These are phyloP conservation scores for Polyommatus iphigenia DNA, from an alignment of 2,888 invertebrate species.

Conservation along the genomic window DNA sequence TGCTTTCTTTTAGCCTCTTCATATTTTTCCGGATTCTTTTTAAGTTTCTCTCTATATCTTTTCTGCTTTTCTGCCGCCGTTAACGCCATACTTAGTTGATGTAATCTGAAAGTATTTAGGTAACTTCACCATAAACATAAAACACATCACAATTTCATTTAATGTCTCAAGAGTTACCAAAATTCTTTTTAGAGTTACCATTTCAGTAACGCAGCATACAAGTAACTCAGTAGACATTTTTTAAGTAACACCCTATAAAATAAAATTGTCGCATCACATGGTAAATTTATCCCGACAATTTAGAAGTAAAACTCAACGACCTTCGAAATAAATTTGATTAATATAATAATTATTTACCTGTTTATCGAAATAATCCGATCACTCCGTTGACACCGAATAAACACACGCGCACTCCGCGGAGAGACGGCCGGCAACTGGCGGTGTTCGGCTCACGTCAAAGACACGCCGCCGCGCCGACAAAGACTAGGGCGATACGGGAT, in stretches of 20 bases:
- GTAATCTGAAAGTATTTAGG: not conserved
- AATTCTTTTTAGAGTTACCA: constrained; percentile 20
- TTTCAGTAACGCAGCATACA: constrained; percentile 12
- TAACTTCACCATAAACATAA: not conserved
- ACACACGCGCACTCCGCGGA: not conserved
- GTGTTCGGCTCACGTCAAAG: not conserved
- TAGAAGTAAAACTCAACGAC: not conserved
- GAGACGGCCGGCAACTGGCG: not conserved
- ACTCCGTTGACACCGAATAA: not conserved
- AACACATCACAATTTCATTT: no score
- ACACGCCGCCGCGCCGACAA: constrained; percentile 1
- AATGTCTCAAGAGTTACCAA: no score
- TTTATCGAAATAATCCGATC: constrained; percentile 3
- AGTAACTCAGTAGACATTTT: constrained; percentile 23
- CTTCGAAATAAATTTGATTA: not conserved
- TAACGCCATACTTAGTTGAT: constrained; percentile 7
- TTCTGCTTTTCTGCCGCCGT: constrained; percentile 13
- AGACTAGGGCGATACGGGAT: not conserved
- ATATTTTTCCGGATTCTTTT: constrained; percentile 9
- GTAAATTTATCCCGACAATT: not conserved
- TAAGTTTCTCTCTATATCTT: constrained; percentile 16
- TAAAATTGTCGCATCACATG: not conserved
- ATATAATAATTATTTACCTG: not conserved
- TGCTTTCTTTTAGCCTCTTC: constrained; percentile 26
- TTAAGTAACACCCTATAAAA: not conserved